Conservation (phyloP, 2,888 invertebrate species). For the Diadegma fenestrale region DNA sequence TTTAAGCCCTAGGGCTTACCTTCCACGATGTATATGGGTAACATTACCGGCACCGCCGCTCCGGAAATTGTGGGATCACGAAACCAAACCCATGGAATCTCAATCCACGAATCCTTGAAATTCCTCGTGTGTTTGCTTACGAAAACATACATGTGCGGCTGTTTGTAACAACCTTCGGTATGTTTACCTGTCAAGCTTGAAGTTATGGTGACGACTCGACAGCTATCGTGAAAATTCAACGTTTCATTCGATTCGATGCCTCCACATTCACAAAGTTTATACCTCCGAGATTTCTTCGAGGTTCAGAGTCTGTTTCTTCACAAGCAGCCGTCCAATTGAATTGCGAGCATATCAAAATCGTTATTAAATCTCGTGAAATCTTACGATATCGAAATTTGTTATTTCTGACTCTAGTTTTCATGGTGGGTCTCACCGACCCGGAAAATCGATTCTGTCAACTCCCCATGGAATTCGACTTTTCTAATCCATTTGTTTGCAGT, state of each 20-base stretch:
- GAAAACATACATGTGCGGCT: conserved; percentile 15
- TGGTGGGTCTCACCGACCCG: neutral
- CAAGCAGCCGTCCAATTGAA: neutral
- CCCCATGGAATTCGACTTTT: neutral
- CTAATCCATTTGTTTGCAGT: neutral
- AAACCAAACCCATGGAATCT: conserved; percentile 31
- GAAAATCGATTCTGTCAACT: neutral
- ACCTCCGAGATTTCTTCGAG: neutral
- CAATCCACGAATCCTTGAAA: conserved; percentile 54
- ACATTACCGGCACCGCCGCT: conserved; percentile 22
- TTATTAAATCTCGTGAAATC: neutral
- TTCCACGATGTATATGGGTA: conserved; percentile 21
- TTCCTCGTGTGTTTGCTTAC: conserved; percentile 48
- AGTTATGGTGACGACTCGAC: conserved; percentile 1
- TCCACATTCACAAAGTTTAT: neutral
- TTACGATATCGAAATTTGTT: neutral
- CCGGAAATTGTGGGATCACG: conserved; percentile 24
- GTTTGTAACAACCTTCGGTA: conserved; percentile 6
- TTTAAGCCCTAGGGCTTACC: conserved; percentile 63
- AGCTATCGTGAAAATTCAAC: neutral
- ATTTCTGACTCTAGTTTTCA: neutral
- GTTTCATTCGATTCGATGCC: neutral
- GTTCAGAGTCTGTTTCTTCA: neutral
- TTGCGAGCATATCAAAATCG: neutral
- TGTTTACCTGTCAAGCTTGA: conserved; percentile 23